These are phyloP conservation scores for Upupa epops DNA, from an alignment of 2,113 vertebrate species.

Conservation along the genomic window DNA sequence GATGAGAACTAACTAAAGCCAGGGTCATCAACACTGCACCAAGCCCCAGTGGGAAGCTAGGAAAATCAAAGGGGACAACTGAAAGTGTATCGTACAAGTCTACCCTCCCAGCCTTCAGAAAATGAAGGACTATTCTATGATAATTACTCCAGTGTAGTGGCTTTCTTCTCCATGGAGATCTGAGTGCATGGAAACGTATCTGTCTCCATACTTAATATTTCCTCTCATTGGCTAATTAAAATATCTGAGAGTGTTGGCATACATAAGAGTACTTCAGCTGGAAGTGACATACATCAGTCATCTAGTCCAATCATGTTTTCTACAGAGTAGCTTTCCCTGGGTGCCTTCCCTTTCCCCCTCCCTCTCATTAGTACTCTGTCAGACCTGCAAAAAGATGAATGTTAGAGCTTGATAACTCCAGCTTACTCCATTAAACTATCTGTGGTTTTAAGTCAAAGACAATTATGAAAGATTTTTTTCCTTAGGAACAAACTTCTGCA, in stretches of 20 bases:
- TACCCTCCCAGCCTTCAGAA: background rate
- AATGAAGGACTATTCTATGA: background rate
- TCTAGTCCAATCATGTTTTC: background rate
- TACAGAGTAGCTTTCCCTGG: background rate
- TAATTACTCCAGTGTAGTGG: background rate
- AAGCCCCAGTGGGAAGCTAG: background rate
- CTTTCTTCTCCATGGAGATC: background rate
- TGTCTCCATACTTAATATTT: background rate
- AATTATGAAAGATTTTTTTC: background rate
- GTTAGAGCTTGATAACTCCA: background rate
- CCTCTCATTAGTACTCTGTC: background rate
- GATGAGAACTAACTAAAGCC: background rate
- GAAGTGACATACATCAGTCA: background rate
- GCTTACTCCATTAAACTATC: fast-evolving
- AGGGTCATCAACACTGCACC: background rate
- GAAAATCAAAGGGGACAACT: background rate
- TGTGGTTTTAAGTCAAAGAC: background rate
- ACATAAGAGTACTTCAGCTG: background rate
- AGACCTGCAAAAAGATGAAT: background rate
- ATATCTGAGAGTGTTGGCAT: background rate
- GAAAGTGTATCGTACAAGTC: background rate
- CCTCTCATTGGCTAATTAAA: background rate
- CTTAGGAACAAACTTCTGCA: background rate
- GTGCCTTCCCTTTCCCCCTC: background rate
- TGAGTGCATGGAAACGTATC: background rate